Base-by-base conservation (phyloP, 1,140 invertebrate genomes). In the Chrysopa pallens region DNA sequence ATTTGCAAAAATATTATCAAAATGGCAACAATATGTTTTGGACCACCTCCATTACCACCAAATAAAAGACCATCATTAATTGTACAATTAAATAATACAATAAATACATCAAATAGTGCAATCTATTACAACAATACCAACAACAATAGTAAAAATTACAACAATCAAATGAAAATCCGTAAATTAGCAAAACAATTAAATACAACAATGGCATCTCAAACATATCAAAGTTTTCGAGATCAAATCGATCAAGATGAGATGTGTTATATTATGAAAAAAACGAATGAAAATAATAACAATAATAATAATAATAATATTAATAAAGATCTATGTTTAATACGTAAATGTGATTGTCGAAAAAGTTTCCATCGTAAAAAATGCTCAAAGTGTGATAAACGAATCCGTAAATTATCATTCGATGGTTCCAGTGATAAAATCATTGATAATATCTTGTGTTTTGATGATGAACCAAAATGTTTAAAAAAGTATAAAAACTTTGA, bases 21-120 rank as follows among this genome's bases (percentile, higher is more conserved):
- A 50, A 60, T 60, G 58, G 51, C 58, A 27, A 57, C 59, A 14
- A 59, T 57, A 43, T 61, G 59, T 50, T 61, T 61, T 40, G 57
- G 59, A 7, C 59, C 59, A 13, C 59, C 59, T 33, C 59, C 59
- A 6, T 43, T 61, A 33, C 59, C 59, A 9, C 59, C 59, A 14
- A 60, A 55, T 46, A 59, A 59, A 46, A 59, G 59, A 47, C 52
- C 55, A 6, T 39, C 50, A 23, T 23, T 50, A 17, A 43, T 12
- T 9, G n/a, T 11, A 11, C 31, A 9, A 33, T 33, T 33, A 11
- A 33, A 33, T 33, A 33, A 33, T 33, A 33, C 31, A 12, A 23
- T 23, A 23, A 23, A 23, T 23, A 5, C 40, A 17, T 46, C 38
- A 28, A 39, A 17, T 13, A 12, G 40, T 40, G 29, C 38, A 31